These are phyloP conservation scores for Plectrocnemia conspersa DNA, from an alignment of 1,140 invertebrate species.

Conservation along the genomic window DNA sequence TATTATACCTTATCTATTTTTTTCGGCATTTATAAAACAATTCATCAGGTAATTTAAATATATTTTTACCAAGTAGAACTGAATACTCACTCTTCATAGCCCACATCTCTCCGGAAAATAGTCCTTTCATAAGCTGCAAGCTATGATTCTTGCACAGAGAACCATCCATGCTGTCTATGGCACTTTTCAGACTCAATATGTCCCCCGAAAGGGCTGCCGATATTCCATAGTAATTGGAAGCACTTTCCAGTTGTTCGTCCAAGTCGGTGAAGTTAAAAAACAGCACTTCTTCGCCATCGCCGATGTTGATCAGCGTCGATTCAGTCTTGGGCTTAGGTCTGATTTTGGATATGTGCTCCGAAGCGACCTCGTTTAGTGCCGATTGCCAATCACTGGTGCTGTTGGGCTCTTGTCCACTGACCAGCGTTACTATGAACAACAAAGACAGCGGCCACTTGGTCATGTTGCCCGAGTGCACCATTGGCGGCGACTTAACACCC, in stretches of 20 bases:
- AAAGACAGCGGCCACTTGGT: not conserved
- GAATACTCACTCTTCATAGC: slow-evolving; percentile 30
- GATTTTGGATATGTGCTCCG: not conserved
- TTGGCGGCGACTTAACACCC: not conserved
- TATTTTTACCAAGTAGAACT: no score
- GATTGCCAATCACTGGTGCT: no score
- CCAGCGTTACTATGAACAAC: not conserved
- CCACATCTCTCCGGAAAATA: slow-evolving; percentile 25
- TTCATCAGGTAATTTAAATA: no score
- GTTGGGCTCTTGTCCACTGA: not conserved
- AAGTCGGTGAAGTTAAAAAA: slow-evolving; percentile 6
- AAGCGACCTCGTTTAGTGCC: no score
- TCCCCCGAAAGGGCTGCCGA: slow-evolving; percentile 30
- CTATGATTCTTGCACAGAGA: slow-evolving; percentile 31
- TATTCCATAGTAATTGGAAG: slow-evolving; percentile 18
- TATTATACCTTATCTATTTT: no score
- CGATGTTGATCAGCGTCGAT: no score
- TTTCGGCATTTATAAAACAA: no score
- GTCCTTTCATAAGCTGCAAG: slow-evolving; percentile 16
- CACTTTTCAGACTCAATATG: slow-evolving; percentile 23
- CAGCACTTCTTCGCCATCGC: not conserved
- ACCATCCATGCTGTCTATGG: slow-evolving; percentile 20
- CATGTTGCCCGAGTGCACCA: not conserved
- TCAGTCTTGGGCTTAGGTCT: not conserved
- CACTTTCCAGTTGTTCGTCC: slow-evolving; percentile 13